A percentile compares a stretch with the other conserved stretches of the same genome.
phyloP scores from a whole-genome alignment of 2,113 vertebrate species.

The Actinemys pallida region DNA sequence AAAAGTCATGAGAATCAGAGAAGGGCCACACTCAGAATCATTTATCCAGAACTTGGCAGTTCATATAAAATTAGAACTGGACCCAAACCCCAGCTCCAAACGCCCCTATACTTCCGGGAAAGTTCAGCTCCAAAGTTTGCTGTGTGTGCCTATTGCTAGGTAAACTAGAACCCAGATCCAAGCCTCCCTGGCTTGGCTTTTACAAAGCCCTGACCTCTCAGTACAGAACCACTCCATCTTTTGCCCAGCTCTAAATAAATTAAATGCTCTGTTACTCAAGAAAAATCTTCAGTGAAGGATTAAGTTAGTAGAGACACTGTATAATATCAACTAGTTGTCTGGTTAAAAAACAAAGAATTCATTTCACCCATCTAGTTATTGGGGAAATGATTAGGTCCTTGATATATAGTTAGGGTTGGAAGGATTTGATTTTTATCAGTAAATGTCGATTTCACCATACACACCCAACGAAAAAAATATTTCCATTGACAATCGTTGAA shows the following conservation, averaged over 20 bases:
- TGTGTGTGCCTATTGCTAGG: rapidly evolving
- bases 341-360: not conserved
- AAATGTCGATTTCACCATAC: not conserved
- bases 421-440: not conserved
- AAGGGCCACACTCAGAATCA: not conserved
- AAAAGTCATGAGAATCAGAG: not conserved
- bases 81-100: not conserved
- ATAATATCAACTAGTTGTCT: not conserved
- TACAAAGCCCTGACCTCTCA: not conserved
- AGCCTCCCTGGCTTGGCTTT: rapidly evolving
- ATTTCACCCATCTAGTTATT: rapidly evolving
- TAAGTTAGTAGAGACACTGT: not conserved
- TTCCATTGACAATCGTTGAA: not conserved
- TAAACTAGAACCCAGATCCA: not conserved
- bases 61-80: not conserved
- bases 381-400: not conserved
- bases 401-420: not conserved
- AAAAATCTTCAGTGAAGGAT: not conserved
- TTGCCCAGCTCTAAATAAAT: not conserved
- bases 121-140: not conserved
- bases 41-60: not conserved
- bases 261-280: not conserved
- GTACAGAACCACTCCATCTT: rapidly evolving
- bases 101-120: not conserved
- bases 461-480: not conserved